These are phyloP conservation scores for Myripristis murdjan DNA, from an alignment of 2,797 vertebrate genomes.

Conservation along the genomic window DNA sequence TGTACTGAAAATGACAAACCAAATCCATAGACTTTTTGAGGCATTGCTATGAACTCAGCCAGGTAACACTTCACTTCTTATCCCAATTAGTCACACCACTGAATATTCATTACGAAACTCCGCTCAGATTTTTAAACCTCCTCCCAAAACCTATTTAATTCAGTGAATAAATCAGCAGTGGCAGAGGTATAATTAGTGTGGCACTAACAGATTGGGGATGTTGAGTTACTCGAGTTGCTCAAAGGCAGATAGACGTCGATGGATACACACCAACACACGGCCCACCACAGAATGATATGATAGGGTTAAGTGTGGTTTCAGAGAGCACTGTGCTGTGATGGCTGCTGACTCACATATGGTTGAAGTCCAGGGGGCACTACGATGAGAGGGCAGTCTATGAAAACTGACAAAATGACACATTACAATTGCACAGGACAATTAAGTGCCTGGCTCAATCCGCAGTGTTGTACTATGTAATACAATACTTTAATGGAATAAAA, in stretches of 20 bases:
- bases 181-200: constrained; percentile 55
- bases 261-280: constrained; percentile 23
- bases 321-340: constrained; percentile 17
- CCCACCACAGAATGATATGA: background rate
- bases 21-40: constrained; percentile 66
- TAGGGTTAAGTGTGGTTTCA: constrained; percentile 5
- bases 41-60: constrained; percentile 43
- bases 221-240: constrained; percentile 37
- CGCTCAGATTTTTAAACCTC: constrained; percentile 60
- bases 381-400: constrained; percentile 31
- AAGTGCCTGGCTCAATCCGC: constrained; percentile 3
- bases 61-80: constrained; percentile 69
- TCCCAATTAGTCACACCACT: constrained; percentile 73
- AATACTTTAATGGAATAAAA: constrained; percentile 12
- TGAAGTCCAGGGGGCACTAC: constrained; percentile 38
- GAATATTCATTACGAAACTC: constrained; percentile 63
- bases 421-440: constrained; percentile 4
- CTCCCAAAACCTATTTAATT: constrained; percentile 73
- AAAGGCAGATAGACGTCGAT: constrained; percentile 28
- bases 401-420: constrained; percentile 36
- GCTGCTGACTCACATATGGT: constrained; percentile 41
- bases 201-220: constrained; percentile 44
- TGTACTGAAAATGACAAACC: constrained; percentile 50
- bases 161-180: constrained; percentile 66
- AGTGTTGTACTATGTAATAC: constrained; percentile 6